These are phyloP conservation scores for Dolichopus griseipennis DNA, from an alignment of 2,888 invertebrate genomes.

Conservation along the genomic window DNA sequence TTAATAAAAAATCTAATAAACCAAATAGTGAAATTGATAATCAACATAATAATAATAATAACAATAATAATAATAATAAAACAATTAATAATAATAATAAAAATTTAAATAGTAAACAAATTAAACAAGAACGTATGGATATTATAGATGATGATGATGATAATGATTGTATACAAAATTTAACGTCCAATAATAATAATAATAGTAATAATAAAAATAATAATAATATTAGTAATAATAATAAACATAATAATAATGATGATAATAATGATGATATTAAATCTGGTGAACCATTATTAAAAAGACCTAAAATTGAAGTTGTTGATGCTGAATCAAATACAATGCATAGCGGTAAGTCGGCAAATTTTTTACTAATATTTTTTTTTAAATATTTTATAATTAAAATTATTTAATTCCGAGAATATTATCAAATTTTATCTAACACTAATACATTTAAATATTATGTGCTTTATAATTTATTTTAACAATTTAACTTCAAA, in stretches of 20 bases:
- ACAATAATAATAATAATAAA: conserved; percentile 27
- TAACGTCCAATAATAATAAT: conserved; percentile 8
- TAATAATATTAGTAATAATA: neutral
- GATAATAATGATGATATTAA: neutral
- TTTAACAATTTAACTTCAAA: too few species aligned
- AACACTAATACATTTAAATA: too few species aligned
- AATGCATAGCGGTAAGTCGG: conserved; percentile 77
- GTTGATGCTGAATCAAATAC: conserved; percentile 86
- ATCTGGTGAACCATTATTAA: conserved; percentile 46
- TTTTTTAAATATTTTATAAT: too few species aligned
- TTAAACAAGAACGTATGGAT: conserved; percentile 61
- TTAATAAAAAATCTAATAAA: neutral
- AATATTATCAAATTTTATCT: too few species aligned
- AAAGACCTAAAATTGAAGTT: conserved; percentile 70
- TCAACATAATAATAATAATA: conserved; percentile 17
- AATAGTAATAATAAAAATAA: conserved; percentile 19
- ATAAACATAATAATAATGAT: neutral
- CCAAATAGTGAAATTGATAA: neutral
- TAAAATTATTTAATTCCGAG: too few species aligned
- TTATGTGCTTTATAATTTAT: too few species aligned
- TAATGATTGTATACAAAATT: conserved; percentile 36
- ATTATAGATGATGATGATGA: conserved; percentile 56
- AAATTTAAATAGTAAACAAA: conserved; percentile 28
- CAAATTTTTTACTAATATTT: neutral
- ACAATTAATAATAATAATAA: conserved; percentile 9